These are phyloP conservation scores for Drosophila heteroneura DNA, from an alignment of 2,888 invertebrate species.

Conservation along the genomic window DNA sequence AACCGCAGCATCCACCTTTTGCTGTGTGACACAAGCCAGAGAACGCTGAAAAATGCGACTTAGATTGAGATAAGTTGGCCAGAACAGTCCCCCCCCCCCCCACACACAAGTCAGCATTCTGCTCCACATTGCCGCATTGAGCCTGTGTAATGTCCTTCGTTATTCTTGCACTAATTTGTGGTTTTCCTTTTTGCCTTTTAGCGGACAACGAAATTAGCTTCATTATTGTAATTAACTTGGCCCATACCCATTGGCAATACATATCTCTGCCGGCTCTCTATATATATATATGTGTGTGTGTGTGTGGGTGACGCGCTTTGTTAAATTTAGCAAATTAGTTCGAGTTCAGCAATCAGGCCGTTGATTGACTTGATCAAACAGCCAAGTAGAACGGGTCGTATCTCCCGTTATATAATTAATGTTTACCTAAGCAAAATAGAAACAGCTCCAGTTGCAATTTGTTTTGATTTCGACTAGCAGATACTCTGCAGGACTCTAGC, in stretches of 20 bases:
- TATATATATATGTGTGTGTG: not conserved
- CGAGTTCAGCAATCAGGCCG: constrained; percentile 40
- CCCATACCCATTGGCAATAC: constrained; percentile 33
- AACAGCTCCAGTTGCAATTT: not conserved
- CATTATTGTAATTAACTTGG: constrained; percentile 73
- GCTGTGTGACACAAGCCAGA: constrained; percentile 58
- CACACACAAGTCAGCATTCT: not conserved
- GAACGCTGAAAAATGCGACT: constrained; percentile 59
- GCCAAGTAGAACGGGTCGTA: constrained; percentile 8
- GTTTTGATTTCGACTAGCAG: not conserved
- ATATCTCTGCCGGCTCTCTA: not conserved
- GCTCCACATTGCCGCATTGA: constrained; percentile 4
- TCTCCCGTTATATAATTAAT: constrained; percentile 27
- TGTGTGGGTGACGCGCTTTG: constrained; percentile 32
- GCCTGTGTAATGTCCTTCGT: constrained; percentile 46
- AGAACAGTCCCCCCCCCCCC: not conserved
- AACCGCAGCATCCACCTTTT: constrained; percentile 29
- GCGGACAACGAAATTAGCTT: constrained; percentile 65
- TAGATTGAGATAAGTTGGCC: constrained; percentile 64
- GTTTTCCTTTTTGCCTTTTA: constrained; percentile 61
- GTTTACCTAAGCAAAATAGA: constrained; percentile 24
- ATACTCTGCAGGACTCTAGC: not conserved
- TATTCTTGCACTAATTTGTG: constrained; percentile 67
- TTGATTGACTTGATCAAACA: constrained; percentile 44
- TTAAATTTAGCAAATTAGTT: constrained; percentile 65